phyloP scores from a whole-genome alignment of 2,113 vertebrate genomes.

The Odontesthes bonariensis region DNA sequence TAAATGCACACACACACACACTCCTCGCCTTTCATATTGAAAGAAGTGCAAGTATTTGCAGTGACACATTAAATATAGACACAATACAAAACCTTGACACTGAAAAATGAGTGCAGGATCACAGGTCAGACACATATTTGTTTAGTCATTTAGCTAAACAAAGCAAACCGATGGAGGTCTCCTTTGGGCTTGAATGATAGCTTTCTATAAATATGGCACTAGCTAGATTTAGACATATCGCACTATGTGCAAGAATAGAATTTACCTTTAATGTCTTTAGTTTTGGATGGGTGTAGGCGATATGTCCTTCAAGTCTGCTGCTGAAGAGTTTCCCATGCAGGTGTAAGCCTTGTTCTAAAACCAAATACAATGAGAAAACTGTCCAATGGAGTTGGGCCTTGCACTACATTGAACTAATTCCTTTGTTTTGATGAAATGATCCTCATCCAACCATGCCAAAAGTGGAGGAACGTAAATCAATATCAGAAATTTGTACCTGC shows the following conservation, averaged over 20 bases:
- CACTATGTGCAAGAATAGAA: not conserved
- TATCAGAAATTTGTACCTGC: too few relatives aligned
- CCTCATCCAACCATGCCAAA: too few relatives aligned
- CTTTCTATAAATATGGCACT: not conserved
- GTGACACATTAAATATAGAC: conserved; percentile 2
- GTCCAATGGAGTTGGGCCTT: too few relatives aligned
- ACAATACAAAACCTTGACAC: not conserved
- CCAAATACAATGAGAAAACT: too few relatives aligned
- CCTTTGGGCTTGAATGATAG: not conserved
- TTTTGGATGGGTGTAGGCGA: too few relatives aligned
- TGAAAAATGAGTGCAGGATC: conserved; percentile 44
- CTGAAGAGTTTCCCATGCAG: too few relatives aligned
- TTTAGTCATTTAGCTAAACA: conserved; percentile 29
- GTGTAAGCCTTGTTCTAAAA: too few relatives aligned
- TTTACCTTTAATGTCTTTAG: too few relatives aligned
- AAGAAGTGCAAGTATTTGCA: not conserved
- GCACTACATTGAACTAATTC: too few relatives aligned
- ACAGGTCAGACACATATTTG: not conserved
- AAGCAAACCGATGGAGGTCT: conserved; percentile 25
- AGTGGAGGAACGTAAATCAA: too few relatives aligned
- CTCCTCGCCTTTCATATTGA: not conserved
- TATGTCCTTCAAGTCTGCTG: too few relatives aligned
- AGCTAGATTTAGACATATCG: not conserved
- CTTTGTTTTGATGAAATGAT: too few relatives aligned
- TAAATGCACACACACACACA: not conserved